Percentiles rank a stretch among this genome's conserved stretches.
phyloP scores from a whole-genome alignment of 2,797 vertebrate species.

The Rhinophrynus dorsalis region DNA sequence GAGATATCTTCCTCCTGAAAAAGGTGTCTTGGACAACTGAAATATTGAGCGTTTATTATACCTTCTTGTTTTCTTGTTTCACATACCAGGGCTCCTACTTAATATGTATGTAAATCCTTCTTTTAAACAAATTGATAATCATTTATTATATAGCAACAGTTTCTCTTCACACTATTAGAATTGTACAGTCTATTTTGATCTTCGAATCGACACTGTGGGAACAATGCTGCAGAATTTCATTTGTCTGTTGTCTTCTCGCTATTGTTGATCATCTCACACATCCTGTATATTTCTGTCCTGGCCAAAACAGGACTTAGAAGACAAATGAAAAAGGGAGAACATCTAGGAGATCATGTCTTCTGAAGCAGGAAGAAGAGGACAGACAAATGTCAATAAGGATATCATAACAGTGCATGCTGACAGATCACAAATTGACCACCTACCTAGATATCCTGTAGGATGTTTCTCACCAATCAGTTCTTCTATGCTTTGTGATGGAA shows the following conservation, averaged over 20 bases:
- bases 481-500: not conserved
- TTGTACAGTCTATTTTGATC: too few relatives aligned
- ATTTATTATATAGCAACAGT: too few relatives aligned
- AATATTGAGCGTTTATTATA: too few relatives aligned
- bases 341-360: not conserved
- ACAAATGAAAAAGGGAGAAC: not conserved
- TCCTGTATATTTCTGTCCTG: not conserved
- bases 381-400: not conserved
- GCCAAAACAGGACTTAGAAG: not conserved
- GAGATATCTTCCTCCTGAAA: too few relatives aligned
- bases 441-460: constrained; percentile 28
- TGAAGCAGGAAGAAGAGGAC: constrained; percentile 8
- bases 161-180: too few relatives aligned
- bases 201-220: not conserved
- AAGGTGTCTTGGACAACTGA: too few relatives aligned
- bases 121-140: too few relatives aligned
- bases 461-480: not conserved
- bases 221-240: not conserved
- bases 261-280: constrained; percentile 1
- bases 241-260: not conserved
- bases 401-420: constrained; percentile 4
- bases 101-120: too few relatives aligned
- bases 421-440: constrained; percentile 27
- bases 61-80: too few relatives aligned
- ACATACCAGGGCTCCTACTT: too few relatives aligned